A percentile compares a stretch with the other conserved stretches of the same genome.
Conservation (phyloP, 2,797 vertebrate species). For the Acanthiza pusilla region DNA sequence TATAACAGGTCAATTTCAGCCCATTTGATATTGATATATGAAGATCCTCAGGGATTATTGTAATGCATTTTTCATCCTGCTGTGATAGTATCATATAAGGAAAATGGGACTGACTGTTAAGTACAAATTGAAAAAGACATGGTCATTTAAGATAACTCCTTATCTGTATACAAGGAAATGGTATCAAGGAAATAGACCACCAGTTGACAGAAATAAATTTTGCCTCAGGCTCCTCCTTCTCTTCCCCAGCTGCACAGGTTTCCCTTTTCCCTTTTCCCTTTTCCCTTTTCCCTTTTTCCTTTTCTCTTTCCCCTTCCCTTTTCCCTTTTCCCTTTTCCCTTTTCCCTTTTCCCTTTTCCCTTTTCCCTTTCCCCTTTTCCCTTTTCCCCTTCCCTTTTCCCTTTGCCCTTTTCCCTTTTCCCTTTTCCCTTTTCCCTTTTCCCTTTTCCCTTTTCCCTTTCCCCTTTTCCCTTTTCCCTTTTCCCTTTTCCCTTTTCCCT, state of each 20-base stretch:
- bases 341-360: background rate
- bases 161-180: slow-evolving; percentile 88
- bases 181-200: slow-evolving; percentile 79
- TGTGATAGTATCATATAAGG: slow-evolving; percentile 79
- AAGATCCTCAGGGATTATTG: slow-evolving; percentile 80
- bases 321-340: rapidly evolving
- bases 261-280: background rate
- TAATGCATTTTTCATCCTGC: slow-evolving; percentile 82
- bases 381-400: rapidly evolving
- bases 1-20: slow-evolving; percentile 78
- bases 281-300: background rate
- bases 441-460: too few relatives aligned
- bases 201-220: slow-evolving; percentile 78
- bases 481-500: background rate
- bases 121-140: slow-evolving; percentile 94
- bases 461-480: too few relatives aligned
- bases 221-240: slow-evolving; percentile 64
- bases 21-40: slow-evolving; percentile 84
- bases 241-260: background rate
- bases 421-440: too few relatives aligned
- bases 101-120: slow-evolving; percentile 82
- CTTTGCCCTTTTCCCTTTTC: background rate
- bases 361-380: background rate
- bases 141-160: slow-evolving; percentile 94
- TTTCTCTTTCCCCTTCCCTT: too few relatives aligned